Evolutionary conservation across 1,140 invertebrate genomes (phyloP).

Genomic region (Macrobrachium nipponense): DNA sequence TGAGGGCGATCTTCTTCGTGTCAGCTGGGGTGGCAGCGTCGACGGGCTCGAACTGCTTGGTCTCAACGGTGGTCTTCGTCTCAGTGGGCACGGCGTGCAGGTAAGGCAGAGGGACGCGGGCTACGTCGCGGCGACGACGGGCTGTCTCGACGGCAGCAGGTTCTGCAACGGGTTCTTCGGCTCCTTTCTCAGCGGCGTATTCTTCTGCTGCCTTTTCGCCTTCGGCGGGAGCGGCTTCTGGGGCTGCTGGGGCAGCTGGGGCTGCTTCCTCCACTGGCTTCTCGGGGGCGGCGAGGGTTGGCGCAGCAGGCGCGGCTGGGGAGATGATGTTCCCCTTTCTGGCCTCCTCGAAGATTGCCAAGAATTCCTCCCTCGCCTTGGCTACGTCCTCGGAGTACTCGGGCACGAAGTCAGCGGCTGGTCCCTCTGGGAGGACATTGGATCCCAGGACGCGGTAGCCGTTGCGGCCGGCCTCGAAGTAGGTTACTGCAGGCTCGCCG

Average conservation of each 20-base stretch:
- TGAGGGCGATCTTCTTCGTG: conserved; percentile 24
- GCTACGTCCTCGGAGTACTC: conserved; percentile 4
- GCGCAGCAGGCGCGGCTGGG: neutral
- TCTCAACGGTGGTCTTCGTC: neutral
- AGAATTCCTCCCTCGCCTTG: neutral
- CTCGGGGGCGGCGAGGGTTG: too few species aligned
- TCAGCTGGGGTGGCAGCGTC: conserved; percentile 10
- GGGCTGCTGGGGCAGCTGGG: too few species aligned
- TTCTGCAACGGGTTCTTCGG: too few species aligned
- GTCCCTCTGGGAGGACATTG: conserved; percentile 32
- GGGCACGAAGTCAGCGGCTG: neutral
- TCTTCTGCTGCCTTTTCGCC: neutral
- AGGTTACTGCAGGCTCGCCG: conserved; percentile 36
- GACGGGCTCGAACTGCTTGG: conserved; percentile 11
- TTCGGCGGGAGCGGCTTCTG: too few species aligned
- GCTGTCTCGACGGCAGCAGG: neutral
- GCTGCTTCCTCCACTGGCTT: too few species aligned
- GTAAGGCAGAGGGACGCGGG: neutral
- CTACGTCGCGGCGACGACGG: neutral
- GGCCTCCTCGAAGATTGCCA: neutral
- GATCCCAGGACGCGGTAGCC: conserved; percentile 13
- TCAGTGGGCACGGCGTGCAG: neutral
- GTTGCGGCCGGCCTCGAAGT: conserved; percentile 8
- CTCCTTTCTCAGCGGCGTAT: too few species aligned
- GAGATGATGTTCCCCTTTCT: too few species aligned